phyloP scores from a whole-genome alignment of 2,797 vertebrate species.

The Peromyscus melanophrys region DNA sequence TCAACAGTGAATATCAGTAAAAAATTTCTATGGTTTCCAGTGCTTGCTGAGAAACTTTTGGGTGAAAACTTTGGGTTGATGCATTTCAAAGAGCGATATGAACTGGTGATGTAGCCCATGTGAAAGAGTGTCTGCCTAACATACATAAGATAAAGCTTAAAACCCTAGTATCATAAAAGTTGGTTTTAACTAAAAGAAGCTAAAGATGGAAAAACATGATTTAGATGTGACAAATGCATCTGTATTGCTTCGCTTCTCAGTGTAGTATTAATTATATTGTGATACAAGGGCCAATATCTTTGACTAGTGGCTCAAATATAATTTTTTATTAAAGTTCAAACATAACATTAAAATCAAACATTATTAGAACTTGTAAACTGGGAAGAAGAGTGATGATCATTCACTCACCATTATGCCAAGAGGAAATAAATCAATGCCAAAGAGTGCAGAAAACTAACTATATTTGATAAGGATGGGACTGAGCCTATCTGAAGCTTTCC shows the following conservation, averaged over 20 bases:
- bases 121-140: too few species aligned
- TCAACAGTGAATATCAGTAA: neutral
- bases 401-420: neutral
- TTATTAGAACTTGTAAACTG: neutral
- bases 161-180: neutral
- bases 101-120: neutral
- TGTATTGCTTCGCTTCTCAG: neutral
- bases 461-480: neutral
- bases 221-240: neutral
- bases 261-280: neutral
- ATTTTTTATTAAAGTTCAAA: slow-evolving; percentile 18
- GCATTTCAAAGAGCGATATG: neutral
- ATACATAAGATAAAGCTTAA: neutral
- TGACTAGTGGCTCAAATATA: neutral
- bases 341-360: slow-evolving; percentile 33
- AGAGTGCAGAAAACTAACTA: neutral
- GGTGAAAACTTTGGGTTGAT: neutral
- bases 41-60: neutral
- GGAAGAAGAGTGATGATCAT: neutral
- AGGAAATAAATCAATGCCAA: neutral
- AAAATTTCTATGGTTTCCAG: neutral
- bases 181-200: neutral
- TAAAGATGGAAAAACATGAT: neutral
- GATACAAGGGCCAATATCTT: neutral
- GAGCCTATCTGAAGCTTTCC: neutral